Evolutionary conservation across 2,888 invertebrate species (phyloP), one percentile per base, ranked within the genome.

Genomic region (Oxystoma pomonae): DNA sequence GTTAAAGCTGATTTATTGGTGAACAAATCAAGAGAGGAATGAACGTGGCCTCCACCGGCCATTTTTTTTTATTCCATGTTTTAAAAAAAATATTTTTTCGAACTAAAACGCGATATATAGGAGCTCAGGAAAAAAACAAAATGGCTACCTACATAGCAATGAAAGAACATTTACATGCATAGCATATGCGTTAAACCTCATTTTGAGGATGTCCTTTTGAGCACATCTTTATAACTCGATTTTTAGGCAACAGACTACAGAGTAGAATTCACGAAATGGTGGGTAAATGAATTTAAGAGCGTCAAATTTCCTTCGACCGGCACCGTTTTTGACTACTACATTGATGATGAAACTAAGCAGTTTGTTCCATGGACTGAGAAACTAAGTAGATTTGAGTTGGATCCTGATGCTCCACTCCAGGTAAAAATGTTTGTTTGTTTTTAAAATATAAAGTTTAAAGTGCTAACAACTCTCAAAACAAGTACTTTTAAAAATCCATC

Each of bases 211-310:
- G 16, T 57, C 16, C 57, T 60, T 58, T 56, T 56, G n/a, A n/a
- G n/a, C n/a, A n/a, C n/a, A 17, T 60, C n/a, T n/a, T n/a, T n/a
- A n/a, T n/a, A n/a, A n/a, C n/a, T n/a, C n/a, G n/a, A n/a, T n/a
- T 76, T 75, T 67, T 60, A 81, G 80, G 73, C 84, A 65, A 85
- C 89, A 68, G 90, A 90, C 78, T 90, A 89, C 76, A 83, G 90
- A 72, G 84, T 89, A 65, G 90, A 98, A 79, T 98, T 96, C 78
- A 93, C 95, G 55, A 97, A 97, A 83, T 98, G 98, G 98, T 98
- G 96, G 94, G 84, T 90, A 16, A 95, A 94, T 75, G 98, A 98
- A 80, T 98, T 97, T 80, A 98, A 98, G 81, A 90, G 90, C 20
- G 86, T 98, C 1, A 96, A 94, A 80, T 97, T 96, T 79, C 97